Base-by-base conservation (phyloP, 2,797 vertebrate genomes). In the Jordanella pulchra region DNA sequence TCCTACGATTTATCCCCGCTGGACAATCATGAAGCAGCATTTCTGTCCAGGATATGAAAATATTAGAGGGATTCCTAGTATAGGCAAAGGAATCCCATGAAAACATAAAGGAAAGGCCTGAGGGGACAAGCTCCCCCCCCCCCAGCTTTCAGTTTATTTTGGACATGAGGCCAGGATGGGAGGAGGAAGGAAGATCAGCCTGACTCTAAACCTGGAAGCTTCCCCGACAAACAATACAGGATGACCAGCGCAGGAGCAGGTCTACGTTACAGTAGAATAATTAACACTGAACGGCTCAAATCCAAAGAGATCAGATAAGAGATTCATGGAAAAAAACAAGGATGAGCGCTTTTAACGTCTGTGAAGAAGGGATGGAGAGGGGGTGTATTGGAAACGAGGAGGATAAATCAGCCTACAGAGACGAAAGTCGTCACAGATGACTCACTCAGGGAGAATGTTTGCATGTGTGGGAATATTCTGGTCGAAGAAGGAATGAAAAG, bases 401-500 rank as follows among this genome's bases (percentile, higher is more conserved):
- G 77, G 77, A 85, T 80, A 79, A 88, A 76, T 73, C 74, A 85
- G 87, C 76, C 84, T 75, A 77, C 28, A 56, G 80, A 85, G 73
- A 82, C 75, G 75, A 89, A 89, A 82, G 84, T 90, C 84, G 87
- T 89, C 91, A 92, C 69, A 51, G 71, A 92, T 93, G 91, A 93
- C 91, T 93, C 91, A 93, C 28, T 35, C 66, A 63, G 67, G 58
- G 83, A 79, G 87, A 92, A 91, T 90, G 91, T 72, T 77, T 69
- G 84, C 79, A 86, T 87, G 88, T 88, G 90, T 86, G 91, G 84
- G 87, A 89, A 90, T 80, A 85, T 88, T 86, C 79, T 78, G 70
- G 58, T 79, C 64, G 70, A 83, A 72, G 82, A 55, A 72, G 67
- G 72, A 78, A 80, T 80, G 68, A 67, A 73, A 80, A 78, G 63